phyloP scores from a whole-genome alignment of 2,888 invertebrate species.

The Drosophila kokeensis region DNA sequence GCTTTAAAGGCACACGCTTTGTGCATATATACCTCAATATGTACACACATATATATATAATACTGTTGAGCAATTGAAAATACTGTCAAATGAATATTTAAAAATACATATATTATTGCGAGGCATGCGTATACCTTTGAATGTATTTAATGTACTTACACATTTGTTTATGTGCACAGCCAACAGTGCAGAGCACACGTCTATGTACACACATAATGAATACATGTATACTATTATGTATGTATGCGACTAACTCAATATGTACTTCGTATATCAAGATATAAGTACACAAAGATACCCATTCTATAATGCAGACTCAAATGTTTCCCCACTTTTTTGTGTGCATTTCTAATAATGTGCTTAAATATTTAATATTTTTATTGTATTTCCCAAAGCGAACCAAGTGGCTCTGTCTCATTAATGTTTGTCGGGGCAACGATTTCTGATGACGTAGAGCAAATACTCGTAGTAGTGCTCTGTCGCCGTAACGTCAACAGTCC shows the following conservation, averaged over 20 bases:
- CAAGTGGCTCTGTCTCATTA: constrained; percentile 60
- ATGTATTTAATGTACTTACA: constrained; percentile 40
- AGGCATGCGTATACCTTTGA: constrained; percentile 25
- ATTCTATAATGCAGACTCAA: constrained; percentile 43
- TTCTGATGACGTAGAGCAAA: constrained; percentile 68
- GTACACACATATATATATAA: neutral
- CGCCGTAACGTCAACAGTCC: constrained; percentile 60
- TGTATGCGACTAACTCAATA: constrained; percentile 29
- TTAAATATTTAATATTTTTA: constrained; percentile 78
- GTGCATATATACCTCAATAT: neutral
- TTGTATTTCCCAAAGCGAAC: constrained; percentile 68
- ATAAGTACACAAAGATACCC: constrained; percentile 31
- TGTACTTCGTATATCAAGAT: constrained; percentile 39
- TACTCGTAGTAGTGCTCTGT: constrained; percentile 36
- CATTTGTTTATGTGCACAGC: constrained; percentile 52
- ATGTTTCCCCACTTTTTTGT: constrained; percentile 43
- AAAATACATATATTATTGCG: constrained; percentile 39
- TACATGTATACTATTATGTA: constrained; percentile 10
- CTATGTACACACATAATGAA: constrained; percentile 6
- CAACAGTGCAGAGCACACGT: constrained; percentile 26
- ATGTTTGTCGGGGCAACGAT: constrained; percentile 62
- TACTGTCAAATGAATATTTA: constrained; percentile 51
- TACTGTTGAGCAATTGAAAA: constrained; percentile 13
- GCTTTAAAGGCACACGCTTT: neutral
- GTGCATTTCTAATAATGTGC: constrained; percentile 77